Evolutionary conservation across 2,888 invertebrate genomes (phyloP), one percentile per base, ranked within the genome.

Genomic region (Harpalus rubripes): DNA sequence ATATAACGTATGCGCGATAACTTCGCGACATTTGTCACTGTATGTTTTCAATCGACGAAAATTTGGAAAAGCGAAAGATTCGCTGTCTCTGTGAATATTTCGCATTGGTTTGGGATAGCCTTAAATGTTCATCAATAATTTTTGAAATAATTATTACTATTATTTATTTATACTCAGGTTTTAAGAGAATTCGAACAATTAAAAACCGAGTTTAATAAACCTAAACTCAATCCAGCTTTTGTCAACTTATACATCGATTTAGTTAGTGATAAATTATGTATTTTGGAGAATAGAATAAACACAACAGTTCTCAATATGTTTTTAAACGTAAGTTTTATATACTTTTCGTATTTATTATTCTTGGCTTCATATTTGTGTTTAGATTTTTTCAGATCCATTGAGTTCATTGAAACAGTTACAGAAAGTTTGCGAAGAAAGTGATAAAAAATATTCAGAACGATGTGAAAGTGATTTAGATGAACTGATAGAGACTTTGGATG

Each of bases 251-350:
- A 93, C 44, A 92, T 93, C 85, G 93, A 94, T 88, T 93, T 93
- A 0, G 90, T 94, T 76, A 94, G 92, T 87, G 94, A 94, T 88
- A 93, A 94, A 12, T 89, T 95, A 0, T 94, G 94, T 89, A 91
- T 92, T 8, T 89, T 95, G 74, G 95, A 95, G 89, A 93, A 93
- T 2, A 94, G 93, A 88, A 94, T 95, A 7, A 95, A 95, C 87
- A 92, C 93, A 10, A 94, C 95, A 1, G 91, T 95, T 81, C 89
- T 95, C 22, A 92, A 93, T 52, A 89, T 95, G 68, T 92, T 94
- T 3, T 90, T 93, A 88, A 92, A 92, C 86, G 91, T 83, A 76
- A 4, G 90, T 91, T 16, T 89, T 91, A 86, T 92, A 18, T n/a
- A 44, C 8, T 63, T 26, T 63, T 92, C 92, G 63, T 76, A 22